phyloP scores from a whole-genome alignment of 92 coral and sea anemone species.

The Parazoanthus swiftii region DNA sequence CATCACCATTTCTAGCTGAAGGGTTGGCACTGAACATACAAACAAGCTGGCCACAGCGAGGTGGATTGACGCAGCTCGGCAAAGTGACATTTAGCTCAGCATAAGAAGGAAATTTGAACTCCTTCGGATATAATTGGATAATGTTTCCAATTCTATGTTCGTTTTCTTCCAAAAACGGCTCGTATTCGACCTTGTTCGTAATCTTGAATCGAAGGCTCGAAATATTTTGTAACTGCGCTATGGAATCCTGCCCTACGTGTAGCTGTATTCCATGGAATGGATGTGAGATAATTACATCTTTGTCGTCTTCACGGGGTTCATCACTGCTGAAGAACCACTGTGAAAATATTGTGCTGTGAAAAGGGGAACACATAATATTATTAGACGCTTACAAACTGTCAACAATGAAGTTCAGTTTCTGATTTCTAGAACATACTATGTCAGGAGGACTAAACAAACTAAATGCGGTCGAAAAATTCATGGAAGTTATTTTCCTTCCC shows the following conservation, averaged over 20 bases:
- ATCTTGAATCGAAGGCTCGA: constrained; percentile 62
- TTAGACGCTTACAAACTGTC: neutral
- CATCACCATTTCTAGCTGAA: constrained; percentile 44
- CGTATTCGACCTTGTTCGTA: constrained; percentile 62
- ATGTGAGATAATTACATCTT: constrained; percentile 39
- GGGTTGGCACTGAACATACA: constrained; percentile 71
- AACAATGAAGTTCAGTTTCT: too few species aligned
- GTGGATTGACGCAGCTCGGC: constrained; percentile 66
- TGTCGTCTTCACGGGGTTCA: constrained; percentile 30
- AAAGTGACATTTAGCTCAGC: constrained; percentile 65
- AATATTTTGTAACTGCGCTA: constrained; percentile 28
- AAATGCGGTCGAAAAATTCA: too few species aligned
- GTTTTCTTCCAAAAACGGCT: constrained; percentile 77
- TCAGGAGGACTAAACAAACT: too few species aligned
- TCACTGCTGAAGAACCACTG: constrained; percentile 54
- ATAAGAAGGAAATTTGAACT: constrained; percentile 59
- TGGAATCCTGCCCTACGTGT: constrained; percentile 42
- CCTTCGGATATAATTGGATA: constrained; percentile 78
- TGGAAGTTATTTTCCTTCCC: too few species aligned
- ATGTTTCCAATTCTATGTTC: constrained; percentile 77
- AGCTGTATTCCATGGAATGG: constrained; percentile 64
- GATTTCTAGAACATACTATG: too few species aligned
- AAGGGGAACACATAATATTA: neutral
- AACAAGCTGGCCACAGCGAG: constrained; percentile 79
- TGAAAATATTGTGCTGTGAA: constrained; percentile 62